Percentiles rank a stretch among this genome's conserved stretches.
phyloP scores from a whole-genome alignment of 2,888 invertebrate genomes.

The Synergus gifuensis region DNA sequence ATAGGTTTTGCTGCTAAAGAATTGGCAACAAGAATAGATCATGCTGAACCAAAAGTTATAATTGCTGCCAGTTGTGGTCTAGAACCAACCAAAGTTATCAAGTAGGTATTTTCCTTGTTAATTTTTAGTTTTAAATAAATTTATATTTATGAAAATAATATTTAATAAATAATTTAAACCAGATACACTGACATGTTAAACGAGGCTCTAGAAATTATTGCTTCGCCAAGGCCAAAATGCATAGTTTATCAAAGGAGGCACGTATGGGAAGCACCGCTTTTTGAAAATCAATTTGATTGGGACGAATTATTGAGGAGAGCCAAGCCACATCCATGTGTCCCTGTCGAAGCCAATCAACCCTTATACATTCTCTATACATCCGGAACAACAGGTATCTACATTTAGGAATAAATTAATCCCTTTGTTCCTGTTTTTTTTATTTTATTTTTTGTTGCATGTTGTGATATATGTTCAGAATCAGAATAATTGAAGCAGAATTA shows the following conservation, averaged over 20 bases:
- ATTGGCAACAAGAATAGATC: conserved; percentile 90
- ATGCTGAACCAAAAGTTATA: conserved; percentile 92
- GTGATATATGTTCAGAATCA: background rate
- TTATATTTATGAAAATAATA: conserved; percentile 8
- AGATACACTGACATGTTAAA: conserved; percentile 89
- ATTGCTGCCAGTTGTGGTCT: conserved; percentile 95
- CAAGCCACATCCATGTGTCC: conserved; percentile 88
- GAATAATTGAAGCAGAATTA: conserved; percentile 23
- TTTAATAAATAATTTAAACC: conserved; percentile 8
- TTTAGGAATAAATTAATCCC: conserved; percentile 4
- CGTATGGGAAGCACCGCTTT: conserved; percentile 82
- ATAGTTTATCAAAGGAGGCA: conserved; percentile 90
- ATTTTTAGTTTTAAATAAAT: conserved; percentile 10
- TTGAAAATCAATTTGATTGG: conserved; percentile 88
- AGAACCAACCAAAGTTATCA: conserved; percentile 91
- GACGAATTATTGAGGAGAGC: conserved; percentile 84
- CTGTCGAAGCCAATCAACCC: conserved; percentile 93
- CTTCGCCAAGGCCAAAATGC: conserved; percentile 87
- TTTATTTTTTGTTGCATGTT: background rate
- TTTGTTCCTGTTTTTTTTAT: background rate
- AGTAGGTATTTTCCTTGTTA: conserved; percentile 76
- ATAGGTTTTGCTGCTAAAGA: conserved; percentile 94
- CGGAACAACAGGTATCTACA: conserved; percentile 85
- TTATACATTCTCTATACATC: conserved; percentile 96
- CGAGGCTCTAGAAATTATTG: conserved; percentile 86